These are phyloP conservation scores for Drosophila fulvimacula DNA, from an alignment of 2,888 invertebrate genomes.

Conservation along the genomic window DNA sequence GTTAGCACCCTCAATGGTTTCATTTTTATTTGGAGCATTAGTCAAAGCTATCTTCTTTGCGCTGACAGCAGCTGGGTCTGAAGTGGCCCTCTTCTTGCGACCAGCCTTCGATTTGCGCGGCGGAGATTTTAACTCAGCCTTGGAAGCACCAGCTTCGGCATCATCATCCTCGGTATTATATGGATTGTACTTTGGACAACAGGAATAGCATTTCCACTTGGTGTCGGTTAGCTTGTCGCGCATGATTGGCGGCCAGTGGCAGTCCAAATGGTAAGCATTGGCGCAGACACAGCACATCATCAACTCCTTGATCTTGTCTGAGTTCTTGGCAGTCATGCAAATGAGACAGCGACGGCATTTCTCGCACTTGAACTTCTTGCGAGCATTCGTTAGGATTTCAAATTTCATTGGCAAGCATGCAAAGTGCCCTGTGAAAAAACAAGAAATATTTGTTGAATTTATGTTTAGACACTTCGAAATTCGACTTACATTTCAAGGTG, in stretches of 20 bases:
- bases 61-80: conserved; percentile 33
- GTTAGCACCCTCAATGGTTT: not conserved
- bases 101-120: conserved; percentile 50
- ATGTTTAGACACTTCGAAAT: not conserved
- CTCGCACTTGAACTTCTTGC: conserved; percentile 92
- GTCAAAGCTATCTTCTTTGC: conserved; percentile 1
- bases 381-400: conserved; percentile 70
- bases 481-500: conserved; percentile 68
- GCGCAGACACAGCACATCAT: conserved; percentile 93
- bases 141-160: not conserved
- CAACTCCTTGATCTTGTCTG: conserved; percentile 87
- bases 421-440: conserved; percentile 78
- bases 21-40: conserved; percentile 3
- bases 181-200: conserved; percentile 74
- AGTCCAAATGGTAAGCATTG: conserved; percentile 93
- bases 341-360: conserved; percentile 93
- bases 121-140: not conserved
- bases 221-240: conserved; percentile 85
- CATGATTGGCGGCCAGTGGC: conserved; percentile 90
- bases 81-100: conserved; percentile 55
- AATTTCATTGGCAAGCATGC: conserved; percentile 72
- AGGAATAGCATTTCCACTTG: conserved; percentile 91
- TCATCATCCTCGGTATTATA: not conserved
- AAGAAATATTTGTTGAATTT: not conserved
- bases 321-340: conserved; percentile 43